phyloP scores from a whole-genome alignment of 2,113 vertebrate genomes.

The Notothenia rossii region DNA sequence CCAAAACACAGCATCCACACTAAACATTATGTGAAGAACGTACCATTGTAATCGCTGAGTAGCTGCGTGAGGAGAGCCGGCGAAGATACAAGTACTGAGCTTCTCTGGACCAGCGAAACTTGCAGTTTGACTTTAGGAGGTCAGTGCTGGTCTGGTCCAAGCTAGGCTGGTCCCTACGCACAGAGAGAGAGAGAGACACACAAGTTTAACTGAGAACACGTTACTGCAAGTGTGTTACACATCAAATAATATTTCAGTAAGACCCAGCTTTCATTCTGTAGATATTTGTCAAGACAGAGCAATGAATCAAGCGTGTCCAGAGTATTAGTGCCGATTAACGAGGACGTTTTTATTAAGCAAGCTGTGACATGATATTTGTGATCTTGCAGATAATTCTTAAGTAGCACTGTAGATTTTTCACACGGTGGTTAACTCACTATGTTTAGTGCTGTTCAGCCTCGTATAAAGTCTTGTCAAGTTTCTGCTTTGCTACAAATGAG shows the following conservation, averaged over 20 bases:
- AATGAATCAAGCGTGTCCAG: not conserved
- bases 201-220: not conserved
- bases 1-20: not conserved
- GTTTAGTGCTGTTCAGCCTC: not conserved
- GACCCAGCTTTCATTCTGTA: not conserved
- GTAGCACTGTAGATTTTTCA: not conserved
- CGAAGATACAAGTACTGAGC: constrained; percentile 78
- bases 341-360: not conserved
- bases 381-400: not conserved
- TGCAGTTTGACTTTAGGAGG: constrained; percentile 71
- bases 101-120: constrained; percentile 80
- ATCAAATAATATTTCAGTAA: not conserved
- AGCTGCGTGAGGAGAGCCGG: constrained; percentile 78
- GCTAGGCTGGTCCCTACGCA: constrained; percentile 75
- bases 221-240: not conserved
- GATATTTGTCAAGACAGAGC: not conserved
- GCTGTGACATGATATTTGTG: not conserved
- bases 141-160: constrained; percentile 75
- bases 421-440: too few relatives aligned
- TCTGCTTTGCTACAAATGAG: not conserved
- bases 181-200: constrained; percentile 17
- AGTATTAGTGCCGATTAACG: not conserved
- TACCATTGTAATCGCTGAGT: constrained; percentile 80
- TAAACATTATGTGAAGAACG: not conserved
- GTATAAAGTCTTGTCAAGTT: not conserved